Conservation (phyloP, 1,140 invertebrate species). For the Euwallacea similis region DNA sequence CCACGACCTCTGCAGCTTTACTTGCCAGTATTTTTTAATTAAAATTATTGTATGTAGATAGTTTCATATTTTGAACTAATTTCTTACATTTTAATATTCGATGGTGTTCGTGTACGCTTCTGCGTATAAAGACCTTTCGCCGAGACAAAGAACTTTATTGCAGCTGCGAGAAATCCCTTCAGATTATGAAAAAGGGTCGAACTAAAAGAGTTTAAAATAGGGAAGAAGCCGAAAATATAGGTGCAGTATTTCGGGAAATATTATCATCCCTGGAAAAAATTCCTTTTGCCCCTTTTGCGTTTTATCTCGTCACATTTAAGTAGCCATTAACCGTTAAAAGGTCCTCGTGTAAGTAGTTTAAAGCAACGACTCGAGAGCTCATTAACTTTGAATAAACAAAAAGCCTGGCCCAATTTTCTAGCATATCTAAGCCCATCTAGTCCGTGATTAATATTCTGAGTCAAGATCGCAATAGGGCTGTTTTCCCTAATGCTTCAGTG, state of each 20-base stretch:
- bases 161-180: constrained; percentile 15
- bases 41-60: too few relatives aligned
- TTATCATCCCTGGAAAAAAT: not conserved
- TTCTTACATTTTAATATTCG: too few relatives aligned
- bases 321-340: too few relatives aligned
- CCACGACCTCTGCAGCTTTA: too few relatives aligned
- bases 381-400: constrained; percentile 3
- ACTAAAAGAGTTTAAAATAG: constrained; percentile 26
- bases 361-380: not conserved
- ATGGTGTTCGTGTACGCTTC: too few relatives aligned
- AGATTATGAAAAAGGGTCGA: constrained; percentile 29
- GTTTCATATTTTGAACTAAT: too few relatives aligned
- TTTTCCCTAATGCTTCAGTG: constrained; percentile 17
- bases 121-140: not conserved
- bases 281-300: too few relatives aligned
- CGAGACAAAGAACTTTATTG: constrained; percentile 21
- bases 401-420: not conserved
- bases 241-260: constrained; percentile 14
- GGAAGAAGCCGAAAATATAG: constrained; percentile 24
- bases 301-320: too few relatives aligned
- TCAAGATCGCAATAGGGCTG: not conserved
- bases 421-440: constrained; percentile 4
- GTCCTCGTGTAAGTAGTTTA: too few relatives aligned
- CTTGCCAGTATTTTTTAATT: too few relatives aligned
- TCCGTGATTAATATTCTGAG: constrained; percentile 18